Base-by-base conservation (phyloP, 2,888 invertebrate species). In the Hydrotaea diabolus region DNA sequence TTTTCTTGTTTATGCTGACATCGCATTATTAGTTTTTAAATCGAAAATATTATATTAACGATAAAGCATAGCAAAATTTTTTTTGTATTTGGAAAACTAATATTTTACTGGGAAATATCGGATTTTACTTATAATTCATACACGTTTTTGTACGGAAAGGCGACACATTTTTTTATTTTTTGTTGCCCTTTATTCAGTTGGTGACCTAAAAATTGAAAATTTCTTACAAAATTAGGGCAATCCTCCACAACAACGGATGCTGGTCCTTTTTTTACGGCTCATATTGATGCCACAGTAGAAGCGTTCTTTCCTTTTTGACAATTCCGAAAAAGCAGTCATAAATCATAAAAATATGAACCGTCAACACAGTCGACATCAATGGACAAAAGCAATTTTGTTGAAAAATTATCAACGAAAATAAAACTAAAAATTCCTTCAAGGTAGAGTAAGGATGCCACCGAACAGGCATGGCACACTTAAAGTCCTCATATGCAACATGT, bases 341-440 rank as follows among this genome's bases (percentile, higher is more conserved):
- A 88, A 88, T 88, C 85, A 88, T 87, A 85, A 86, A 85, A 87
- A 86, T 86, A 85, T 83, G 80, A 79, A 81, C 64, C 79, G 82
- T 84, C 86, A 86, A 83, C 77, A 82, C 73, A 76, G n/a, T 49
- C 80, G 66, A 77, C 72, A 64, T 77, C 75, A 80, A 76, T 81
- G 71, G 59, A 64, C 77, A 84, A 85, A 74, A 80, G 82, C 83
- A 86, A 71, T 59, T 43, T 11, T 77, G 64, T 66, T 55, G n/a
- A 64, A 17, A 83, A 77, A 76, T 76, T 84, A 4, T 2, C 2
- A 31, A 4, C 7, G 31, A 31, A 31, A 80, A 76, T 66, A 81
- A 80, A 74, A 83, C 43, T 76, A 71, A 71, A 64, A 74, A 69
- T 82, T 53, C 72, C 36, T 36, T 36, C 36, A 36, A 39, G 11